Percentiles rank a stretch among this genome's conserved stretches.
Evolutionary conservation across 2,888 invertebrate genomes (phyloP).

Genomic region (Aphrophora alni): DNA sequence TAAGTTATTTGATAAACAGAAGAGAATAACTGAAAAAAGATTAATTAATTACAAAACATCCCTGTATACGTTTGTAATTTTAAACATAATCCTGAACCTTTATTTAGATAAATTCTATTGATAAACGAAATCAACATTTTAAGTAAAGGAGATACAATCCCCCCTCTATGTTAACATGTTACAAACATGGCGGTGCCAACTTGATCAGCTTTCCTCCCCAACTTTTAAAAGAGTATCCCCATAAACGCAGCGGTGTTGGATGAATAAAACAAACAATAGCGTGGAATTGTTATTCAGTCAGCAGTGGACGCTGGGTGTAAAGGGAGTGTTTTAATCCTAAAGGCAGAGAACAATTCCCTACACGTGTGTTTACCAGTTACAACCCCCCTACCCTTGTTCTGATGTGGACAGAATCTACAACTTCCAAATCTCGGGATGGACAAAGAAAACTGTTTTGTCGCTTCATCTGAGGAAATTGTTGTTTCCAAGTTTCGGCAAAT

Average conservation of each 20-base stretch:
- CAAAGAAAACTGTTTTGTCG: not conserved
- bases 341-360: constrained; percentile 3
- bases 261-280: not conserved
- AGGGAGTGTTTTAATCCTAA: constrained; percentile 4
- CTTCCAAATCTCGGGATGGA: not conserved
- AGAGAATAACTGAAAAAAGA: no score
- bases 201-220: not conserved
- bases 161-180: no score
- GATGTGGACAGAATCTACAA: not conserved
- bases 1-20: no score
- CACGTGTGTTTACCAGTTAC: constrained; percentile 9
- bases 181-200: no score
- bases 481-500: no score
- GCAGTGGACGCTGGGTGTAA: constrained; percentile 2
- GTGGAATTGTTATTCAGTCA: not conserved
- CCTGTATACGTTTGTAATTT: no score
- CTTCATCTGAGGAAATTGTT: no score
- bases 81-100: no score
- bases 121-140: no score
- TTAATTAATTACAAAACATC: no score
- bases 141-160: no score
- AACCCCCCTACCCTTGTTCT: not conserved
- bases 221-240: not conserved
- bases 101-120: no score
- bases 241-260: not conserved